Base-by-base conservation (phyloP, 2,797 vertebrate species). In the Chaunax sp. region DNA sequence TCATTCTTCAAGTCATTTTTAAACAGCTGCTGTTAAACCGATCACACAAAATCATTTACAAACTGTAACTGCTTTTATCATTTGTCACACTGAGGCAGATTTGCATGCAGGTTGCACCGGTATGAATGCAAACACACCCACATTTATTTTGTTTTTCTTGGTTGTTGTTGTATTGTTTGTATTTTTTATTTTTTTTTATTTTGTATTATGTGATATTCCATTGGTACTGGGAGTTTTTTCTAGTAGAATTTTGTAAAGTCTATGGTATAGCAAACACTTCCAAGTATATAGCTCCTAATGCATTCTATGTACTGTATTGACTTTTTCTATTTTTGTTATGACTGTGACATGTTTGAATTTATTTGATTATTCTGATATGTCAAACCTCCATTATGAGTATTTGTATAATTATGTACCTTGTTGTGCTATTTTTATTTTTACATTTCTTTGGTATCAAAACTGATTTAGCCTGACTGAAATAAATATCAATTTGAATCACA, bases 181-280 rank as follows among this genome's bases (percentile, higher is more conserved):
- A 47, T 81, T 82, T 40, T 60, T 73, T 55, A 63, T 26, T 77
- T 87, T 85, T 85, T 76, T 77, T 77, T 80, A 84, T 76, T 77
- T 77, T 80, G 83, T 91, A 90, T 90, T 82, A 89, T 76, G 80
- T 89, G 77, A 86, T 89, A 83, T 89, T 89, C 72, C 87, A 89
- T 89, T 81, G 82, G 80, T 89, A 88, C 86, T 87, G 88, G 90
- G 90, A 91, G 89, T 89, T 87, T 92, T 91, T 94, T 92, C 86
- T 93, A 93, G 91, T 92, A 86, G 83, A 86, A 88, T 93, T 93
- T 94, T 94, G 91, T 93, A 92, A 92, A 91, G 89, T 91, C 83
- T 92, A 90, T 83, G 74, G 83, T 87, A 88, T 90, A 90, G 85
- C 81, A 88, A 89, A 91, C 83, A 90, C 84, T 83, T 91, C 38